phyloP scores from a whole-genome alignment of 2,113 vertebrate species.

The Micronisus gabar region DNA sequence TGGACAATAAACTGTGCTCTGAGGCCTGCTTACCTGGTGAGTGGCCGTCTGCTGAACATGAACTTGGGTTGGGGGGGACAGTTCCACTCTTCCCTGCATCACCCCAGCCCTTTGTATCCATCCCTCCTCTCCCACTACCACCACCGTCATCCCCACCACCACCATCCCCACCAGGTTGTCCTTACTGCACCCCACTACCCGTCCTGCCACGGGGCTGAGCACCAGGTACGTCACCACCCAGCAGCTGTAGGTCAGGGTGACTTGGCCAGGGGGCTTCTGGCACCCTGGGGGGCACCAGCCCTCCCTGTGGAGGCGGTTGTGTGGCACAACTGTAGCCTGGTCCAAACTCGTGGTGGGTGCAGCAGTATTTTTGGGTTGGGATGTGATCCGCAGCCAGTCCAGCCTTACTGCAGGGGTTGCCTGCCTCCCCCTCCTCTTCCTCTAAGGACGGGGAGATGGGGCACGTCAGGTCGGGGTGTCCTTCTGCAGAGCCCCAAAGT shows the following conservation, averaged over 20 bases:
- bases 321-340: not conserved
- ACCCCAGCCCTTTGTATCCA: not conserved
- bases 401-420: not conserved
- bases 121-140: not conserved
- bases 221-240: rapidly evolving
- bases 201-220: rapidly evolving
- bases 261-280: not conserved
- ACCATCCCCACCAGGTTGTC: not conserved
- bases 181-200: not conserved
- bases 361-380: not conserved
- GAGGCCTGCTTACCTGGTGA: constrained; percentile 97
- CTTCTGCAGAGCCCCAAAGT: not conserved
- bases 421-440: not conserved
- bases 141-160: not conserved
- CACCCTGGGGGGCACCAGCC: not conserved
- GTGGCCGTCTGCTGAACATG: constrained; percentile 91
- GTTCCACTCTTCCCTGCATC: constrained; percentile 16
- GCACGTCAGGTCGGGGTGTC: not conserved
- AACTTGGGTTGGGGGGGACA: constrained; percentile 69
- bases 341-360: not conserved
- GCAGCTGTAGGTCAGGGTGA: not conserved
- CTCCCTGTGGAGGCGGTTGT: not conserved
- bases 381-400: not conserved
- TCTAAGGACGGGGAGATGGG: not conserved
- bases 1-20: constrained; percentile 99